Evolutionary conservation across 2,888 invertebrate species (phyloP), one percentile per base, ranked within the genome.

Genomic region (Hyposoter dolosus): DNA sequence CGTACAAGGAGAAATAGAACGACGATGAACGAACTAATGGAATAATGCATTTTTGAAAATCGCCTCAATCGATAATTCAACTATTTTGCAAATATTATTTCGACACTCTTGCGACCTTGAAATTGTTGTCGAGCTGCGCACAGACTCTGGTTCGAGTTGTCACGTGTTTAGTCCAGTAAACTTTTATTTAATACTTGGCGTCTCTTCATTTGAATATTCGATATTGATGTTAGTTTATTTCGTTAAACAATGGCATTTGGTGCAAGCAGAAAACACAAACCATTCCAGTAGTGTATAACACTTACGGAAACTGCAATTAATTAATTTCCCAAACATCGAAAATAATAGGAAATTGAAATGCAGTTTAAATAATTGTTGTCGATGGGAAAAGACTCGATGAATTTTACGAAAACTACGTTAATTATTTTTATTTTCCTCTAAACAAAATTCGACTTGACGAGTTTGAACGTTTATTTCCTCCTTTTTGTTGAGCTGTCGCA

Each of bases 241-340:
- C 60, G 69, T 60, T 40, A 9, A 7, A 40, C 10, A 1, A 10
- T 40, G 40, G 40, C 40, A 40, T 40, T 40, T 10, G 40, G 40
- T 40, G 40, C 40, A n/a, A 50, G 47, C 47, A 47, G 47, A 50
- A 50, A 50, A 6, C 35, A 19, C 19, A 32, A 19, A 60, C 7
- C 53, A 56, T 56, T 74, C 56, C 63, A 69, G 23, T 78, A 40
- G 17, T 66, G 56, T 60, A 19, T 17, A 35, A 28, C 35, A 47
- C 17, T 66, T n/a, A 19, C 60, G 66, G 23, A 53, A 68, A 66
- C 78, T 45, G 47, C 68, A 19, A 28, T 50, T 53, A 43, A 65
- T 47, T 75, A 45, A 74, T 79, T 76, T 85, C 82, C 71, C 23
- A 71, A 85, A 83, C 83, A 83, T 85, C 83, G 85, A 77, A 80